Evolutionary conservation across 2,888 invertebrate species (phyloP), one percentile per base, ranked within the genome.

Genomic region (Caprella mutica): DNA sequence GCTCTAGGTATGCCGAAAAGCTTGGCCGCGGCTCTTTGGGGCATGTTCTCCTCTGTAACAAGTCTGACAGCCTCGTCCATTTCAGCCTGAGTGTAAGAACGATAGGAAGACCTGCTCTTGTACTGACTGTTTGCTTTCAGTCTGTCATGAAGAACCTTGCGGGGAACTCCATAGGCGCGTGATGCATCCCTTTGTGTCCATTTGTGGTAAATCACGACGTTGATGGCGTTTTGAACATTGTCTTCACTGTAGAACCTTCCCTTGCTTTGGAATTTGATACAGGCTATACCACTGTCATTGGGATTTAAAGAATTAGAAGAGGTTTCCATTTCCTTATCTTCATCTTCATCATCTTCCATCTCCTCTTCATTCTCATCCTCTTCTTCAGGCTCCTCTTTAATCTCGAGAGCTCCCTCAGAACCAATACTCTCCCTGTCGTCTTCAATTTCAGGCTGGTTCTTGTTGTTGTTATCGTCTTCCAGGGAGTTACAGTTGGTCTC

Each of bases 151-250:
- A 48, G 30, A 14, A 48, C 29, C 3, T 30, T 27, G 1, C 48
- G n/a, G 17, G 48, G 48, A 30, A 48, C 30, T 5, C 48, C 48
- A 21, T 30, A 48, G 48, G 29, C 48, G 19, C 30, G 29, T 2
- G 48, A 48, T 9, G 48, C 48, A 30, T 48, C 48, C 5, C 48
- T 5, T 30, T 48, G 48, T 3, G 48, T 48, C 48, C 48, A 48
- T 30, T 48, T 48, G 48, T 48, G 48, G 29, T 30, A 30, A 27
- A 48, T 5, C 48, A 48, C 48, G 29, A 48, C 19, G 29, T 27
- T 48, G 29, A 48, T 48, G 48, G 48, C 48, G 29, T 48, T 48
- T 12, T 27, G 9, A 21, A 48, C 30, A 30, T 30, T 27, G 48
- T 48, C 48, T 29, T 48, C 48, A 1, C 29, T 19, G 30, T 48